phyloP scores from a whole-genome alignment of 2,113 vertebrate genomes.

The Hippolais icterina region DNA sequence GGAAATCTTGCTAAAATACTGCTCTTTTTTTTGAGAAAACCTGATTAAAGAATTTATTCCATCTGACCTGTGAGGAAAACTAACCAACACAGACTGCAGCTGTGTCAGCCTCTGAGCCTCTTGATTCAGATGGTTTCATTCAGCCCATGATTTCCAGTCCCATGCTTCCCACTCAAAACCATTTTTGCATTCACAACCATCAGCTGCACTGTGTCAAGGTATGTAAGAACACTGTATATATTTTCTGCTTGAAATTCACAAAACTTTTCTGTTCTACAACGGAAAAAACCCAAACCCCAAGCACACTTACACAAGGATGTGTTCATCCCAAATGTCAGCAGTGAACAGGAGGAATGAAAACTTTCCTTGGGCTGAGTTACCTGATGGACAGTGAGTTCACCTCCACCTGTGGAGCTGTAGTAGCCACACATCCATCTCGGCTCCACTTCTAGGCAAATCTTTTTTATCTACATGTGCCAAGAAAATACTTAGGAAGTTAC shows the following conservation, averaged over 20 bases:
- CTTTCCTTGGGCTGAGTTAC: neutral
- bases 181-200: neutral
- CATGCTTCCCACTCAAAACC: neutral
- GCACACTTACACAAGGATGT: neutral
- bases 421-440: neutral
- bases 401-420: neutral
- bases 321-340: neutral
- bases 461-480: neutral
- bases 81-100: neutral
- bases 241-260: neutral
- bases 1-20: neutral
- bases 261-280: neutral
- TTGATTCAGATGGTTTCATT: neutral
- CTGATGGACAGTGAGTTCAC: neutral
- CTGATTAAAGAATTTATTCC: neutral
- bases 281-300: neutral
- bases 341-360: neutral
- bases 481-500: neutral
- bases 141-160: neutral
- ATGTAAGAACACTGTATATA: neutral
- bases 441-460: neutral
- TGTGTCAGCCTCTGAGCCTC: neutral
- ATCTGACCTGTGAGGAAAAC: neutral
- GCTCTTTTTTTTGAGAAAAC: neutral
- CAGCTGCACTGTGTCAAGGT: neutral